Base-by-base conservation (phyloP, 2,888 invertebrate species). In the Adelognathus sp. region DNA sequence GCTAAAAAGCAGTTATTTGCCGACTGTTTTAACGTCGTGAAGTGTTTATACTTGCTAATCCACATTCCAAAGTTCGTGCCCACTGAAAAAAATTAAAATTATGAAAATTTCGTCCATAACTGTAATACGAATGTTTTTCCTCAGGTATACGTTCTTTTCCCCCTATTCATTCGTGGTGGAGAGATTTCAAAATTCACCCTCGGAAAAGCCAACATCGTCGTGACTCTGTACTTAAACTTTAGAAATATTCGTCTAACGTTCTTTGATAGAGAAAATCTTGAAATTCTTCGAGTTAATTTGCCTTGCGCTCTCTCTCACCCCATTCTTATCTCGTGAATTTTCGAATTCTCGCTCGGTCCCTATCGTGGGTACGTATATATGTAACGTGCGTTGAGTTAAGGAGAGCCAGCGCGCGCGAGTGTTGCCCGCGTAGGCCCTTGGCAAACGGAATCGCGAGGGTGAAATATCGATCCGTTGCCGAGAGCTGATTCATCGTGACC, bases 401-500 rank as follows among this genome's bases (percentile, higher is more conserved):
- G 11, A 27, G 67, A 54, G 29, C n/a, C n/a, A 18, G 36, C n/a
- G 27, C n/a, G n/a, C n/a, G 29, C 6, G 33, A 6, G 52, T 41
- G 67, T 54, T 63, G n/a, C 39, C 31, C 39, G 7, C 33, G 52
- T 27, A 41, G 63, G 63, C 58, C 74, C 69, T 78, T 52, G 74
- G 73, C 73, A 78, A 78, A 74, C 69, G 58, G 54, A 63, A 63
- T 41, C 54, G 31, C 31, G n/a, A n/a, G 73, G 71, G 69, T 64
- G 70, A 69, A 74, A 64, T 78, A 78, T 78, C 78, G 78, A 78
- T 78, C 64, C 64, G 27, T 29, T 11, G 69, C 56, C 64, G 52
- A 70, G 64, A 70, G 78, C 69, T 78, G 77, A 77, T 77, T 77
- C 77, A 77, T 77, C 77, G 72, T 63, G 56, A 67, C 66, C 76